Base-by-base conservation (phyloP, 1,140 invertebrate species). In the Micrasema longulum region DNA sequence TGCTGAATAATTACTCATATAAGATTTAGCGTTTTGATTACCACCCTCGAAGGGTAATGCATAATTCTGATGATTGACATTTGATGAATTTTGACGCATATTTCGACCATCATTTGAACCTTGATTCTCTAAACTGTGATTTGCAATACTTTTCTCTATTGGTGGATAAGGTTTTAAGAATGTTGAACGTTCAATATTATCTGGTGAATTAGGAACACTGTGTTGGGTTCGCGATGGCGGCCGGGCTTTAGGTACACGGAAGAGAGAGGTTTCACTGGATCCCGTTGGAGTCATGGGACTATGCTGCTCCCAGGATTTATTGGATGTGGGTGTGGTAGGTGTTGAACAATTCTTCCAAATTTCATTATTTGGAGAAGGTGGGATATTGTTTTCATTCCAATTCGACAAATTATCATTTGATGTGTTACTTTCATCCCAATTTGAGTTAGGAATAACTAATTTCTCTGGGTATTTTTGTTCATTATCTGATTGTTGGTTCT, bases 161-260 rank as follows among this genome's bases (percentile, higher is more conserved):
- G 84, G 85, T 18, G 86, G 86, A 74, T 82, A 87, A 2, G 86
- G 86, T 80, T 88, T 88, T 63, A 87, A 77, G 78, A 87, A 88
- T 36, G 85, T 87, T 1, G 84, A 82, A 68, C 81, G 81, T 67
- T 83, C 82, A 18, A 82, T 71, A 55, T 77, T 79, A 47, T 84
- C 81, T 11, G 81, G 78, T n/a, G 81, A 79, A 75, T 78, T 83
- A 0, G 79, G 73, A 69, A 76, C 31, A 68, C 45, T 75, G 20
- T 72, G 69, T 67, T 85, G 84, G 3, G 87, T 88, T 64, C 89
- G 82, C 0, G 90, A 90, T 9, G 89, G 89, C 18, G 89, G 89
- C 76, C 89, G 84, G 2, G 89, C 89, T 79, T 88, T 90, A 1
- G 89, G 89, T 1, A 90, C 87, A 76, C 89, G 82, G 76, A 91